phyloP scores from a whole-genome alignment of 1,140 invertebrate species.

The Nephila pilipes region DNA sequence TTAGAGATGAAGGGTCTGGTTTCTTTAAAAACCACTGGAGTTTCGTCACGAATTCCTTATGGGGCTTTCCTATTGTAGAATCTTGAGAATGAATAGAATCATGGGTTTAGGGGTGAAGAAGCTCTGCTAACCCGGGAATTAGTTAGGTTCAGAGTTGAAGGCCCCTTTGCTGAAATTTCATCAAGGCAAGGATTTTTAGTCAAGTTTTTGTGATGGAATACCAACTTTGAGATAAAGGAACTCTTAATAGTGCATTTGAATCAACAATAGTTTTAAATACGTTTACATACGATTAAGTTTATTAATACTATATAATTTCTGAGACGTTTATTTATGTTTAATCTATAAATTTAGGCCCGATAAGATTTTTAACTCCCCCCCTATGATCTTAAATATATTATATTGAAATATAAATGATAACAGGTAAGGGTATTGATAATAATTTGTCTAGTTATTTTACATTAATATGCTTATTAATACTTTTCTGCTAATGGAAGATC shows the following conservation, averaged over 20 bases:
- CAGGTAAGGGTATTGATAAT: too few species aligned
- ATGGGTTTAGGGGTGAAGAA: neutral
- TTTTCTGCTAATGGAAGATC: too few species aligned
- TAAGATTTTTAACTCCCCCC: too few species aligned
- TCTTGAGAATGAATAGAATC: neutral
- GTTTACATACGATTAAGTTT: too few species aligned
- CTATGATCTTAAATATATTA: too few species aligned
- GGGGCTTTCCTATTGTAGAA: neutral
- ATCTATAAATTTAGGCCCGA: too few species aligned
- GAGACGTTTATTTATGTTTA: too few species aligned
- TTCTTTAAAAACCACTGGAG: neutral
- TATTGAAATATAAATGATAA: too few species aligned
- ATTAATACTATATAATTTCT: too few species aligned
- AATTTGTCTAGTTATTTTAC: too few species aligned
- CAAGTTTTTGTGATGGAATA: neutral
- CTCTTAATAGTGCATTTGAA: neutral
- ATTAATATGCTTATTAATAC: too few species aligned
- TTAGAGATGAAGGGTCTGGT: neutral
- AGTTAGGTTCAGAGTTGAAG: neutral
- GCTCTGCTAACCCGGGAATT: neutral
- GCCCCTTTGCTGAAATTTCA: neutral
- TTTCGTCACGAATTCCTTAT: constrained; percentile 10
- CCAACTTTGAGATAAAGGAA: neutral
- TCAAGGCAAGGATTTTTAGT: neutral
- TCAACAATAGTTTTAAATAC: too few species aligned